These are phyloP conservation scores for Tragelaphus eurycerus DNA, from an alignment of 2,797 vertebrate genomes.

Conservation along the genomic window DNA sequence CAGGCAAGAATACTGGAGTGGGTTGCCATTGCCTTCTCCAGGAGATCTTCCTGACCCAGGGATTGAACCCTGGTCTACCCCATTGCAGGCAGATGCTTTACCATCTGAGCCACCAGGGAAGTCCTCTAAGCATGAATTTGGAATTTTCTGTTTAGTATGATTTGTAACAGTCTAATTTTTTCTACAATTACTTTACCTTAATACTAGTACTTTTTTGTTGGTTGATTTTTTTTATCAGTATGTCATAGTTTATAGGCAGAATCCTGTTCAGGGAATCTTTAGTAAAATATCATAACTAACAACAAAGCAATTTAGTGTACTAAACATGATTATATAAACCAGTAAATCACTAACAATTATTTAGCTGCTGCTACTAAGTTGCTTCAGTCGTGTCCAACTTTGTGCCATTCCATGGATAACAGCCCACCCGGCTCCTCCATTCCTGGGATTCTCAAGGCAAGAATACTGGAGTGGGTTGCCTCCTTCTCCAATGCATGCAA, in stretches of 20 bases:
- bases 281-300: not conserved
- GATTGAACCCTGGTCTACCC: accelerated
- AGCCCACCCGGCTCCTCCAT: too few relatives aligned
- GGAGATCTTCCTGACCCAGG: too few relatives aligned
- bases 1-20: too few relatives aligned
- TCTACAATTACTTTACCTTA: not conserved
- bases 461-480: too few relatives aligned
- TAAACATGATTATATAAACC: not conserved
- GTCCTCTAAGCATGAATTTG: not conserved
- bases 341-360: not conserved
- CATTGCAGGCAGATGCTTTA: too few relatives aligned
- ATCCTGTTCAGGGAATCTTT: not conserved
- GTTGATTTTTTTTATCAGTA: not conserved
- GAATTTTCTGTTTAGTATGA: not conserved
- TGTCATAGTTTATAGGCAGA: not conserved
- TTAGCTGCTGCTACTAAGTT: not conserved
- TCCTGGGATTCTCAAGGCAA: too few relatives aligned
- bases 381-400: too few relatives aligned
- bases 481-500: too few relatives aligned
- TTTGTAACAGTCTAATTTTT: not conserved
- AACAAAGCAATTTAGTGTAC: not conserved
- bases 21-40: too few relatives aligned
- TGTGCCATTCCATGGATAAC: too few relatives aligned
- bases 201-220: not conserved
- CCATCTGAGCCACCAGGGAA: too few relatives aligned